Evolutionary conservation across 2,113 vertebrate species (phyloP), one percentile per base, ranked within the genome.

Genomic region (Cryptotis parvus): DNA sequence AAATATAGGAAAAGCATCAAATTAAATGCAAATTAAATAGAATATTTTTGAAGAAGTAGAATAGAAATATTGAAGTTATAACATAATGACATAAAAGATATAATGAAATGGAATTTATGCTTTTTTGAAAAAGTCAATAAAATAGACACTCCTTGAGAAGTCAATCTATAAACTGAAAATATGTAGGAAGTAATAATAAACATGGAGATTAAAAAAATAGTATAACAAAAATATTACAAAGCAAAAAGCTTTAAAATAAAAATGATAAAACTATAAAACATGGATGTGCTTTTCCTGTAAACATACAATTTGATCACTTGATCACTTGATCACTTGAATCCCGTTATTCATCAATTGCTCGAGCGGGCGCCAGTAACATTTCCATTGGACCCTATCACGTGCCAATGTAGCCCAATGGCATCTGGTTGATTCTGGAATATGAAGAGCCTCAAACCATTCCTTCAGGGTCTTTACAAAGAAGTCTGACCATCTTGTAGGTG

Each of bases 51-150:
- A 74, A 68, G 27, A 77, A 3, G 75, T 7, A 33, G 77, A 66
- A 61, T 20, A 10, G 68, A 66, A 74, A 78, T 33, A 77, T 8
- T 20, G 14, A 84, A 69, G 74, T 45, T n/a, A 37, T n/a, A 3
- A 52, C 78, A 80, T 88, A 70, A 45, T 63, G 70, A 55, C 1
- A 22, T n/a, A 49, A 84, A 82, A 91, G 43, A 55, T 45, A 77
- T 2, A 70, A 72, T 84, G 27, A 74, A 87, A 89, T n/a, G 6
- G 33, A 87, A 90, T 9, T 72, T 24, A 75, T 33, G 0, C 16
- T 49, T 73, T 79, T 79, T 66, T 83, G 45, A 70, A 92, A 83
- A 65, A 26, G 43, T 55, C 37, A 69, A 37, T 85, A 43, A 92
- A 87, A 84, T 29, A 41, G 27, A 72, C 78, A 93, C 24, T 24